Evolutionary conservation across 2,888 invertebrate species (phyloP), one percentile per base, ranked within the genome.

Genomic region (Buathra laborator): DNA sequence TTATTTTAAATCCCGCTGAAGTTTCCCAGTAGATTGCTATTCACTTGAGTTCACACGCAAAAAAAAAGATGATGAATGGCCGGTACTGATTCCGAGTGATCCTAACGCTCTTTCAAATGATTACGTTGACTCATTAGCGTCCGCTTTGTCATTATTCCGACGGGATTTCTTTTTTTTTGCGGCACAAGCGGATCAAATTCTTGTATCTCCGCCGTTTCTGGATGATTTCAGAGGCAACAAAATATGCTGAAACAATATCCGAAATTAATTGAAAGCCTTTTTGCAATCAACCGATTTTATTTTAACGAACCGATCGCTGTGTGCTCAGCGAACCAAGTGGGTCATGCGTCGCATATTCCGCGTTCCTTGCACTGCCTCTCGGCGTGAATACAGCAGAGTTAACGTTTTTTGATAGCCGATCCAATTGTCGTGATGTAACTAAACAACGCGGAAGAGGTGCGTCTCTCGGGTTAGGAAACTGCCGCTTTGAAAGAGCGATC

Each of bases 1-100:
- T 71, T 37, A 53, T 53, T 71, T 53, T 51, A 37, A 71, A 71
- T 71, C 51, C 32, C 37, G 51, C 37, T 56, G 10, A 24, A 71
- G 51, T 43, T 56, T 37, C 10, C 53, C 5, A 14, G 37, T 16
- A 43, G 37, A 53, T 71, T 19, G 19, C 16, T 6, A 71, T 53
- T 37, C 32, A 6, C 53, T 56, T 53, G 16, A 5, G 16, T 32
- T 43, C 14, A 10, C 16, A 46, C 67, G 32, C 4, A 4, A 43
- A 37, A 37, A 37, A 37, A 64, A 16, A 64, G 3, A 37, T 37
- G n/a, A 37, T 37, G 14, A 9, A 37, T 37, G 6, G n/a, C 7
- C 7, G 9, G 5, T 7, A 32, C n/a, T 3, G 9, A 16, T 43
- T 32, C 64, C 4, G 64, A 64, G 16, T n/a, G 14, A n/a, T 37